phyloP scores from a whole-genome alignment of 2,888 invertebrate species.

The Yponomeuta plumbellus region DNA sequence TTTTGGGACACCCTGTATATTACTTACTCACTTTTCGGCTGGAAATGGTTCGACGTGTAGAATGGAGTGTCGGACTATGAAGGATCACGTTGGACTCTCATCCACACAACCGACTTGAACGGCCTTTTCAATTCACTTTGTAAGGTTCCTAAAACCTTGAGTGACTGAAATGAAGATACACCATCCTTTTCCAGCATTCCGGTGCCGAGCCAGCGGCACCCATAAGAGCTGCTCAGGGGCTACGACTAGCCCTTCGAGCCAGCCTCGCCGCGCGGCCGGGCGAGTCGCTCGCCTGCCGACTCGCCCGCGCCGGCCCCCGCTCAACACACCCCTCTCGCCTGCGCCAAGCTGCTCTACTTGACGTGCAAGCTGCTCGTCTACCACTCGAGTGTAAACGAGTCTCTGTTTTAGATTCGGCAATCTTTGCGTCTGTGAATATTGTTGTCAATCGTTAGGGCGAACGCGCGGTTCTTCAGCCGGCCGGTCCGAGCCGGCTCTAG shows the following conservation, averaged over 20 bases:
- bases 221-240: conserved; percentile 43
- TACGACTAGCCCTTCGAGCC: conserved; percentile 32
- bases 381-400: not conserved
- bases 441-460: not conserved
- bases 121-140: too few species aligned
- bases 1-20: too few species aligned
- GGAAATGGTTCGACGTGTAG: too few species aligned
- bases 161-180: not conserved
- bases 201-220: conserved; percentile 63
- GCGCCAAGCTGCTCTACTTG: not conserved
- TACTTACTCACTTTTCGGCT: too few species aligned
- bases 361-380: not conserved
- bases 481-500: not conserved
- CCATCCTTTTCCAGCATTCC: conserved; percentile 43
- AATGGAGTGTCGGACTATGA: too few species aligned
- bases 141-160: too few species aligned
- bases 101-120: too few species aligned
- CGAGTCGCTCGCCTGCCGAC: not conserved
- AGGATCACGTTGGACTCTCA: too few species aligned
- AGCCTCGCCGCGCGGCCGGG: conserved; percentile 11
- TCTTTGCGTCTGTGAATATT: not conserved
- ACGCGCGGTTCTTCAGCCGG: not conserved
- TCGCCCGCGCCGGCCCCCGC: not conserved
- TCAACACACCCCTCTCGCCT: not conserved
- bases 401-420: not conserved